Percentiles rank a stretch among this genome's conserved stretches.
Conservation (phyloP, 2,888 invertebrate genomes). For the Ariolimax columbianus region DNA sequence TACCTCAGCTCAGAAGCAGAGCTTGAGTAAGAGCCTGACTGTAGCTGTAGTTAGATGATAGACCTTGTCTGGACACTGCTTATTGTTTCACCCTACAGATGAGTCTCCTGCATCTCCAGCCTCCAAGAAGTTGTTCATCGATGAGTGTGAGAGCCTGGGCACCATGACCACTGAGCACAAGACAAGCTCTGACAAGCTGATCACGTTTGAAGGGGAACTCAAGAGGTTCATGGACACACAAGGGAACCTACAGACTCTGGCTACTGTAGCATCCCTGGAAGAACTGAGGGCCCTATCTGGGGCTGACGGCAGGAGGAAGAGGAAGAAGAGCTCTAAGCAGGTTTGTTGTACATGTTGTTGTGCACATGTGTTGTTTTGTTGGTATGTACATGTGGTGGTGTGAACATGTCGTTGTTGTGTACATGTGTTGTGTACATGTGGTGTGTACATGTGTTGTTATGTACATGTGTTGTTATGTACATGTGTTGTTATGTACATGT, state of each 20-base stretch:
- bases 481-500: too few species aligned
- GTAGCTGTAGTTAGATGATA: too few species aligned
- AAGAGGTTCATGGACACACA: constrained; percentile 50
- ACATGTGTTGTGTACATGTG: too few species aligned
- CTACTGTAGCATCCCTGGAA: constrained; percentile 62
- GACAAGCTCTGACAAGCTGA: constrained; percentile 31
- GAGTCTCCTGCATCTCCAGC: background rate
- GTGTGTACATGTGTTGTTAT: too few species aligned
- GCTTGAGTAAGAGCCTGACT: too few species aligned
- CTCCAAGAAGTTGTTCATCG: constrained; percentile 41
- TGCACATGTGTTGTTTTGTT: too few species aligned
- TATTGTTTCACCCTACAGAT: constrained; percentile 6
- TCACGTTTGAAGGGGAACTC: constrained; percentile 15
- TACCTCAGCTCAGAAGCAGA: too few species aligned
- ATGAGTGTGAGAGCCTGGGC: constrained; percentile 18
- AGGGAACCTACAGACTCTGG: constrained; percentile 69
- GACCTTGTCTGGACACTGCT: too few species aligned
- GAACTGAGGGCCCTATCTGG: constrained; percentile 44
- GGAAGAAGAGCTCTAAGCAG: constrained; percentile 47
- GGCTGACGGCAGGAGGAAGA: constrained; percentile 27
- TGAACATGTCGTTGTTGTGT: too few species aligned
- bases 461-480: too few species aligned
- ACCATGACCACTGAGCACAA: constrained; percentile 6
- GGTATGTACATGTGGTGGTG: too few species aligned
- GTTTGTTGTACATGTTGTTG: background rate